These are phyloP conservation scores for Drosophila fulvimacula DNA, from an alignment of 2,888 invertebrate species.

Conservation along the genomic window DNA sequence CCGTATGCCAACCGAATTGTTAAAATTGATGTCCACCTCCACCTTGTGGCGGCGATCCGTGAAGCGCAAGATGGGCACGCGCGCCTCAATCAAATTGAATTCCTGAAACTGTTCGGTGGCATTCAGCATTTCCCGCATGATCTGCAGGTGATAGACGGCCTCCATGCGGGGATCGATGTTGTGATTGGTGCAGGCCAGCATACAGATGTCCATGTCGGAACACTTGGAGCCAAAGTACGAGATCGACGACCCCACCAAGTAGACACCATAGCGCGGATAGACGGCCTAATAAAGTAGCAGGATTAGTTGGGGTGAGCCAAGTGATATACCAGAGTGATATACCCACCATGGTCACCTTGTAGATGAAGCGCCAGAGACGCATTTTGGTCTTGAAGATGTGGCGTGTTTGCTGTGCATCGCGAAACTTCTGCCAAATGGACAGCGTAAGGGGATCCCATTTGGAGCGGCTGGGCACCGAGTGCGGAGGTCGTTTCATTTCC, in stretches of 20 bases:
- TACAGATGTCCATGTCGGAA: constrained; percentile 98
- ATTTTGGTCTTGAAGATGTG: constrained; percentile 93
- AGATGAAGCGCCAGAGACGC: constrained; percentile 92
- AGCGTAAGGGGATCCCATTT: constrained; percentile 90
- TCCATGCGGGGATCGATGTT: constrained; percentile 90
- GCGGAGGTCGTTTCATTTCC: constrained; percentile 88
- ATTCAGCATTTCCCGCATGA: constrained; percentile 79
- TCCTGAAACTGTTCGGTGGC: constrained; percentile 82
- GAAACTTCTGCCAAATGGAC: constrained; percentile 92
- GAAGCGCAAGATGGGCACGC: constrained; percentile 98
- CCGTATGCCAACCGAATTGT: constrained; percentile 97
- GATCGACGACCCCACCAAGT: constrained; percentile 98
- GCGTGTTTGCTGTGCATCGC: constrained; percentile 91
- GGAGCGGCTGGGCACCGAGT: constrained; percentile 86
- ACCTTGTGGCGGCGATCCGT: constrained; percentile 91
- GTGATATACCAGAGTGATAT: not conserved
- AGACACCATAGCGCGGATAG: constrained; percentile 91
- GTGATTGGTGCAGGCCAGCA: constrained; percentile 87
- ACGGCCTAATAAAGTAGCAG: constrained; percentile 63
- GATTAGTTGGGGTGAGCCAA: not conserved
- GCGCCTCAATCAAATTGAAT: constrained; percentile 93
- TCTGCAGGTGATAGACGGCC: constrained; percentile 85
- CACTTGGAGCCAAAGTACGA: constrained; percentile 96
- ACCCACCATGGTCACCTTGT: constrained; percentile 89
- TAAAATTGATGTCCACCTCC: constrained; percentile 98